These are phyloP conservation scores for Athalia circularis DNA, from an alignment of 2,888 invertebrate genomes.

Conservation along the genomic window DNA sequence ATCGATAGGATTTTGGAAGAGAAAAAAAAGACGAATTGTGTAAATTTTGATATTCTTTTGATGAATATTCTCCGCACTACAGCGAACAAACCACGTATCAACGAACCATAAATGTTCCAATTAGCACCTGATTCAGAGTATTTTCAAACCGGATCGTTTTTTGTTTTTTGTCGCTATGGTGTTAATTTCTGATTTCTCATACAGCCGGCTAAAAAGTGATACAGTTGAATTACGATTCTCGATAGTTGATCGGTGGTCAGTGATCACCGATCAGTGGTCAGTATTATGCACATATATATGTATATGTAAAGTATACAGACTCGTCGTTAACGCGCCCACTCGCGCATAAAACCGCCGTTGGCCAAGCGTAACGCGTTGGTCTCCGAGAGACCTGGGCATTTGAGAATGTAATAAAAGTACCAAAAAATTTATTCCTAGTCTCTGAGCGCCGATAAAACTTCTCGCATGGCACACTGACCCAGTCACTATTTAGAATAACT, in stretches of 20 bases:
- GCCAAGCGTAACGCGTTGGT: slow-evolving; percentile 31
- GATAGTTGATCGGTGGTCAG: slow-evolving; percentile 28
- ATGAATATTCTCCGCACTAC: no score
- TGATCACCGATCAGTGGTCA: slow-evolving; percentile 40
- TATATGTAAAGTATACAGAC: neutral
- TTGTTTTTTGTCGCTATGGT: no score
- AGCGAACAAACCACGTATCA: no score
- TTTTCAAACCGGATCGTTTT: no score
- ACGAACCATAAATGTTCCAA: no score
- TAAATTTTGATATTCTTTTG: no score
- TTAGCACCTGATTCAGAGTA: no score
- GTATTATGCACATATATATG: neutral
- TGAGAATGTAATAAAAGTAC: slow-evolving; percentile 45
- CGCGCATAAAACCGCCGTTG: slow-evolving; percentile 41
- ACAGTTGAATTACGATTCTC: slow-evolving; percentile 39
- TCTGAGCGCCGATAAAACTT: slow-evolving; percentile 32
- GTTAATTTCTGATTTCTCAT: no score
- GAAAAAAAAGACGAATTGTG: no score
- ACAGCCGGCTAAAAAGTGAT: neutral
- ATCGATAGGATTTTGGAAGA: no score
- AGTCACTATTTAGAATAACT: slow-evolving; percentile 69
- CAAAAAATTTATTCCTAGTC: slow-evolving; percentile 23
- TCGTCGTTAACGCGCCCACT: slow-evolving; percentile 40
- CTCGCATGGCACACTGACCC: slow-evolving; percentile 46
- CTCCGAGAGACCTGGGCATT: neutral